These are phyloP conservation scores for Harlomillsia oculata DNA, from an alignment of 1,140 invertebrate genomes.

Conservation along the genomic window DNA sequence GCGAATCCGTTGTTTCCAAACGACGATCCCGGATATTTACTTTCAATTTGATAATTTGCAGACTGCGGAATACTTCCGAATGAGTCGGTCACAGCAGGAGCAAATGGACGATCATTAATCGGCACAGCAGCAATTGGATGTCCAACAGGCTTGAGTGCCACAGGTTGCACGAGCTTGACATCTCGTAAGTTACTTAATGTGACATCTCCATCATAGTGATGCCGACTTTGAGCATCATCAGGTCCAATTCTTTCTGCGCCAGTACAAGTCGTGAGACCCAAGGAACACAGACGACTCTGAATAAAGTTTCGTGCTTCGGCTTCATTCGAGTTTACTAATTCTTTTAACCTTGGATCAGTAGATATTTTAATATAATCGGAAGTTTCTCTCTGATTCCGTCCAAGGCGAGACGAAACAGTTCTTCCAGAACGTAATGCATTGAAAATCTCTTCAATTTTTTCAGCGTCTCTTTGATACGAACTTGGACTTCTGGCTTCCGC, in stretches of 20 bases:
- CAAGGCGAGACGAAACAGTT: slow-evolving; percentile 41
- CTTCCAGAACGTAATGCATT: slow-evolving; percentile 52
- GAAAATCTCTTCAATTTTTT: slow-evolving; percentile 32
- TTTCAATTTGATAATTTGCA: neutral
- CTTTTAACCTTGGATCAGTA: slow-evolving; percentile 55
- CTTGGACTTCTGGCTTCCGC: too few relatives aligned
- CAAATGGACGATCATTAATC: neutral
- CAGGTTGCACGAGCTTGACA: slow-evolving; percentile 33
- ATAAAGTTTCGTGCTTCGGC: slow-evolving; percentile 66
- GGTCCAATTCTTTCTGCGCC: neutral
- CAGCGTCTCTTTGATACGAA: too few relatives aligned
- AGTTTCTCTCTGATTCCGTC: slow-evolving; percentile 55
- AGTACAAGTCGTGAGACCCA: slow-evolving; percentile 59
- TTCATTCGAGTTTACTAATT: slow-evolving; percentile 64
- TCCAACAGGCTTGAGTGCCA: slow-evolving; percentile 31
- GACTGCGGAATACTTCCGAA: neutral
- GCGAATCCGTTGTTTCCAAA: neutral
- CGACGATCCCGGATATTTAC: neutral
- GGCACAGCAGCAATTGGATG: slow-evolving; percentile 29
- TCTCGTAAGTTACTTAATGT: slow-evolving; percentile 3
- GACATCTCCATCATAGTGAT: neutral
- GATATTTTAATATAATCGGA: slow-evolving; percentile 45
- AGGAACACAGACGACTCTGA: slow-evolving; percentile 62
- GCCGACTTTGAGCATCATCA: neutral
- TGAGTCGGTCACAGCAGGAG: neutral